Evolutionary conservation across 2,797 vertebrate genomes (phyloP).

Genomic region (Melanotaenia nigrans): DNA sequence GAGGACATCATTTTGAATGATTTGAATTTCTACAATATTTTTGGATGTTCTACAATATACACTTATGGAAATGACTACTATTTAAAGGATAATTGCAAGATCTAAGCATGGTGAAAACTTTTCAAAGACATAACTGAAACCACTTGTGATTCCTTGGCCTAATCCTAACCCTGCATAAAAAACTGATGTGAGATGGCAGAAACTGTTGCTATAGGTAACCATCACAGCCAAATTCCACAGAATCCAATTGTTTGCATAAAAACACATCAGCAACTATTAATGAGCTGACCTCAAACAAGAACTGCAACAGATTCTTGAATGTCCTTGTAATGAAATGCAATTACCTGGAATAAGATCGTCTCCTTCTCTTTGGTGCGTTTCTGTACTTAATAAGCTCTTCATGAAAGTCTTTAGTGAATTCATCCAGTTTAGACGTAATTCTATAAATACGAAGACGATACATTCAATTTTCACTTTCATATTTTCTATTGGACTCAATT

Average conservation of each 20-base stretch:
- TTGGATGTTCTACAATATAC: neutral
- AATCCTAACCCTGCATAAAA: neutral
- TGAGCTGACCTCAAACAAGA: neutral
- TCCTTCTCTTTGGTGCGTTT: constrained; percentile 96
- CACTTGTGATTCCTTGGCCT: neutral
- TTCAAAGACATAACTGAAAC: neutral
- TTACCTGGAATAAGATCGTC: constrained; percentile 96
- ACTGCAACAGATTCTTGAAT: neutral
- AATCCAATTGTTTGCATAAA: neutral
- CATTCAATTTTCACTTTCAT: neutral
- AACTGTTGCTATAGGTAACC: neutral
- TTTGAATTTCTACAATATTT: neutral
- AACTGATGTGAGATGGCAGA: neutral
- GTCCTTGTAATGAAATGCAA: neutral
- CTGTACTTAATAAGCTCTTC: constrained; percentile 99
- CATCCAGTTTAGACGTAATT: constrained; percentile 97
- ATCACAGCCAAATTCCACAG: neutral
- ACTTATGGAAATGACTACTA: neutral
- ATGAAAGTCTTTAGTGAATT: constrained; percentile 99
- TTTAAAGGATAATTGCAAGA: too few species aligned
- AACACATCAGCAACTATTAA: neutral
- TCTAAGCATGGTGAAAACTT: neutral
- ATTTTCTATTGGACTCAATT: neutral
- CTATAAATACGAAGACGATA: constrained; percentile 76
- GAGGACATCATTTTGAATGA: neutral